Conservation (phyloP, 2,888 invertebrate species). For the Odontocerum albicorne region DNA sequence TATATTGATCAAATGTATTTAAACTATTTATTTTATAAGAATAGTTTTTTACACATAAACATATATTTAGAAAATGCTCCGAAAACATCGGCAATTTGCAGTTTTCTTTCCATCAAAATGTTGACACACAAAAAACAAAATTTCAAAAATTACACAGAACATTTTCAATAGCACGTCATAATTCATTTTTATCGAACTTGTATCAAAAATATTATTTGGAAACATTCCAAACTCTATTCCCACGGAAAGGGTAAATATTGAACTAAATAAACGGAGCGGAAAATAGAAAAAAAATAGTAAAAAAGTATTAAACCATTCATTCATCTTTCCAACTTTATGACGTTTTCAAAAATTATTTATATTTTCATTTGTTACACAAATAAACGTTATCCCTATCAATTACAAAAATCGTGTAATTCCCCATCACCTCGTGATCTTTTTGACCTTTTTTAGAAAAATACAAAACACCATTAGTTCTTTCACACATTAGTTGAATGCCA, state of each 20-base stretch:
- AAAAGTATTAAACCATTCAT: background rate
- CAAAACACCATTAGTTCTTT: slow-evolving; percentile 34
- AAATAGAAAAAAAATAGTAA: slow-evolving; percentile 23
- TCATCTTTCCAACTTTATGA: slow-evolving; percentile 26
- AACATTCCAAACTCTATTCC: slow-evolving; percentile 26
- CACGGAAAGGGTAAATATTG: slow-evolving; percentile 32
- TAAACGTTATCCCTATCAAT: slow-evolving; percentile 34
- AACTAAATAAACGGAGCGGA: slow-evolving; percentile 28
- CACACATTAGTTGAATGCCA: slow-evolving; percentile 22
- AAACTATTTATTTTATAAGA: too few species aligned
- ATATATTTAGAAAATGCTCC: too few species aligned
- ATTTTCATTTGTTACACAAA: slow-evolving; percentile 27
- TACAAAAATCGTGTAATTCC: slow-evolving; percentile 25
- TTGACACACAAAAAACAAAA: slow-evolving; percentile 1
- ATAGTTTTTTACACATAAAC: too few species aligned
- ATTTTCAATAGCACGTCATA: slow-evolving; percentile 19
- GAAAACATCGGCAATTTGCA: too few species aligned
- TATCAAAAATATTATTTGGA: slow-evolving; percentile 22
- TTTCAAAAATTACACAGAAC: background rate
- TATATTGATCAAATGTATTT: too few species aligned
- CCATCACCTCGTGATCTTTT: slow-evolving; percentile 26
- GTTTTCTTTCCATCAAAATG: too few species aligned
- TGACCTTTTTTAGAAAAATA: slow-evolving; percentile 28
- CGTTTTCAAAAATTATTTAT: slow-evolving; percentile 26
- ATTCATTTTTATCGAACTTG: slow-evolving; percentile 17